Base-by-base conservation (phyloP, 2,888 invertebrate genomes). In the Drosophila quinaria region DNA sequence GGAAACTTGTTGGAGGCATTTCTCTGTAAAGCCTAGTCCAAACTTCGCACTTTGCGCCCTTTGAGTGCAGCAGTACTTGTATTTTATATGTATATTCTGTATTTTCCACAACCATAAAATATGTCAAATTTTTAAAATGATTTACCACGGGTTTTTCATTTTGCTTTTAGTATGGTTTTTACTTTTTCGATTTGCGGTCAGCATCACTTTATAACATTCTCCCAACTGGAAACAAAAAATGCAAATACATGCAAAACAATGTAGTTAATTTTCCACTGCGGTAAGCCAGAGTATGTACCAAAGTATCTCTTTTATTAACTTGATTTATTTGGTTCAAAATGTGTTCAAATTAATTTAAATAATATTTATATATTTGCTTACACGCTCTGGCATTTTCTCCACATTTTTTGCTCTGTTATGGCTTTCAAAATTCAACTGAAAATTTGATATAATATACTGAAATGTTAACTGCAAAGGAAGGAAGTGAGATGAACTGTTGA, bases 201-300 rank as follows among this genome's bases (percentile, higher is more conserved):
- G 49, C 54, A 51, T 39, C 54, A 46, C 15, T 55, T 44, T 63
- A 54, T 11, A 44, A 33, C 49, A 41, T 49, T 2, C 41, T 25
- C n/a, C 51, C 70, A 56, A 33, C 33, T 59, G 55, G 31, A 63
- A 59, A 72, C 33, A 55, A 62, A 66, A 63, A 44, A 22, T 47
- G 35, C 63, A 78, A 72, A 72, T 69, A 56, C 54, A 49, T 47
- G 63, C 54, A 74, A 78, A 66, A 59, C 66, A 62, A 55, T 68
- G 50, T 66, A 79, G 66, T 85, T 87, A 69, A 79, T 84, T 81
- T 79, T 65, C 47, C 58, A 72, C 35, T 71, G 88, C 56, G 88
- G 88, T 86, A 63, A 54, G 39, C 64, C 46, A 61, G 47, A 19
- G 9, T 35, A 52, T 61, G 41, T 35, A 29, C 13, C 10, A 47